Base-by-base conservation (phyloP, 2,888 invertebrate genomes). In the Lithophane socia region DNA sequence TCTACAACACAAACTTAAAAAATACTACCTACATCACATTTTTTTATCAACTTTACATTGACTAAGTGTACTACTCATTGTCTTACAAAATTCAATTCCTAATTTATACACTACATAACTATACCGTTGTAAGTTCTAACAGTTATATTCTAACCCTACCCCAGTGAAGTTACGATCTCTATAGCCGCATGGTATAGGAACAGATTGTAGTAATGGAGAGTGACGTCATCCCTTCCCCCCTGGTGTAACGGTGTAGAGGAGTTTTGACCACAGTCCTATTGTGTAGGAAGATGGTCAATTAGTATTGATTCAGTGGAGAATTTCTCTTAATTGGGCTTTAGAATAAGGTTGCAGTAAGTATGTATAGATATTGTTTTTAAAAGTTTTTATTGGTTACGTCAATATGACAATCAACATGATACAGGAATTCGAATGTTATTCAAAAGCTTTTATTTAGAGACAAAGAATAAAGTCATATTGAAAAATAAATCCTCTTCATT, bases 201-300 rank as follows among this genome's bases (percentile, higher is more conserved):
- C 82, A 87, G 77, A 87, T 81, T 82, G 88, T 86, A 75, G 87
- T 84, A 86, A 86, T 86, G 84, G 86, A 61, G 72, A 75, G 79
- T 87, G 87, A 87, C 87, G 89, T 87, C 87, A 87, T 75, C 72
- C 52, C 70, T 13, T 66, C 73, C 85, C 56, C 83, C 80, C 74
- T 58, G 67, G 68, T 77, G 68, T 85, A 82, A 87, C 81, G 77
- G 80, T 76, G 71, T 69, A 71, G 61, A 63, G 65, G 69, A 83
- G 78, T 79, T 79, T 77, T 80, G 89, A 87, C 87, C 87, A 72
- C 64, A 66, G 58, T 42, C 68, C 76, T 70, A 80, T 76, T 76
- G 67, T 71, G 42, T 24, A 44, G 3, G 42, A 72, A 75, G 61
- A 75, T 75, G 63, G 75, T 73, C 74, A 75, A 75, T 86, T 72